Conservation (phyloP, 1,140 invertebrate genomes). For the Neotoxoptera formosana region DNA sequence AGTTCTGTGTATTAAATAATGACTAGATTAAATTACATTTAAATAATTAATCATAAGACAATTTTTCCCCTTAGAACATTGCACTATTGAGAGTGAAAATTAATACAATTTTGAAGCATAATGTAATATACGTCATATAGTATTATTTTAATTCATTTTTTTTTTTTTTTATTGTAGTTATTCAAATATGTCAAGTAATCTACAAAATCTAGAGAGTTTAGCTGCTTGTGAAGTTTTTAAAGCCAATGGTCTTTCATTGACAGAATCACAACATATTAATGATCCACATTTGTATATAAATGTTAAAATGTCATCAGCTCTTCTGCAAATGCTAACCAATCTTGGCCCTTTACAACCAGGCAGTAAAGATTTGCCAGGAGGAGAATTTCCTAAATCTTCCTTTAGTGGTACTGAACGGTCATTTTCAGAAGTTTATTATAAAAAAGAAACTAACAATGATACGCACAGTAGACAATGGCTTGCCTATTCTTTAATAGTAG, state of each 20-base stretch:
- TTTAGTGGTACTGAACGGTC: not conserved
- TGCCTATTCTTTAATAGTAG: not conserved
- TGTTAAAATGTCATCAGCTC: slow-evolving; percentile 5
- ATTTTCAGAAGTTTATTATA: slow-evolving; percentile 3
- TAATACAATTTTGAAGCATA: too few species aligned
- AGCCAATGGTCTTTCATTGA: not conserved
- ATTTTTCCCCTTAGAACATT: not conserved
- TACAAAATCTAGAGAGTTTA: not conserved
- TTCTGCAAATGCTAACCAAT: not conserved
- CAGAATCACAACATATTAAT: slow-evolving; percentile 14
- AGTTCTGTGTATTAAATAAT: not conserved
- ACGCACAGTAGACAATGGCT: not conserved
- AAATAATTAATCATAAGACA: not conserved
- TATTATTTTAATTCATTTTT: not conserved
- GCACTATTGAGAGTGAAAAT: too few species aligned
- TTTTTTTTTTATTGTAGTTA: not conserved
- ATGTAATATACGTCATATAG: not conserved
- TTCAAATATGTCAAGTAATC: slow-evolving; percentile 4
- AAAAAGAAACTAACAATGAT: not conserved
- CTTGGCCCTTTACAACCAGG: not conserved
- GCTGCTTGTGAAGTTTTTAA: not conserved
- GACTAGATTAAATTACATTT: not conserved
- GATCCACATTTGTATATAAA: not conserved
- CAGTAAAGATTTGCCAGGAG: slow-evolving; percentile 21
- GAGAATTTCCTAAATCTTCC: not conserved